These are phyloP conservation scores for Ciconia boyciana DNA, from an alignment of 2,113 vertebrate genomes.

Conservation along the genomic window DNA sequence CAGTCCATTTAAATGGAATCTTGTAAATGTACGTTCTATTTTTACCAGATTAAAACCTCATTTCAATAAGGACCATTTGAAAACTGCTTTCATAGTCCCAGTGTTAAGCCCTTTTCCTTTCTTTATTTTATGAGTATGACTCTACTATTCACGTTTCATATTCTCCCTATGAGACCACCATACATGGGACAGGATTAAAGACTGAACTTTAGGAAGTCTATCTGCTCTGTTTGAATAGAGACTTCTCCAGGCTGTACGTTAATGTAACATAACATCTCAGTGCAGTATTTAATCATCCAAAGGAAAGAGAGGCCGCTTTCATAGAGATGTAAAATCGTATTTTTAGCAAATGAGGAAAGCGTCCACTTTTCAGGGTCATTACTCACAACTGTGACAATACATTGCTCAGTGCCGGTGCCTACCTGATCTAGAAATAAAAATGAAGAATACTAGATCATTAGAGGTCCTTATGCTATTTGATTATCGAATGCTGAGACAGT, in stretches of 20 bases:
- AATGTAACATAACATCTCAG: background rate
- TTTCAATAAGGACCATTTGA: background rate
- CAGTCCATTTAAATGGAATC: background rate
- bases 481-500: background rate
- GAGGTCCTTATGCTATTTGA: background rate
- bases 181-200: background rate
- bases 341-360: constrained; percentile 42
- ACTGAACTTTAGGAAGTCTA: background rate
- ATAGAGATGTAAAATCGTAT: background rate
- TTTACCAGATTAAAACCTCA: constrained; percentile 13
- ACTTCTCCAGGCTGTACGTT: background rate
- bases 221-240: background rate
- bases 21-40: background rate
- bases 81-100: background rate
- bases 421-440: background rate
- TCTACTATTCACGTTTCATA: background rate
- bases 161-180: background rate
- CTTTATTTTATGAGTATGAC: background rate
- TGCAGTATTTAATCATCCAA: background rate
- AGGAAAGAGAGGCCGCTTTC: background rate
- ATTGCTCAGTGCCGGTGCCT: background rate
- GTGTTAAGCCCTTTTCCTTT: background rate
- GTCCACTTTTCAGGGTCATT: constrained; percentile 16
- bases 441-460: background rate
- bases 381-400: background rate